Percentiles rank a stretch among this genome's conserved stretches.
Evolutionary conservation across 2,888 invertebrate species (phyloP).

Genomic region (Phaedon cochleariae): DNA sequence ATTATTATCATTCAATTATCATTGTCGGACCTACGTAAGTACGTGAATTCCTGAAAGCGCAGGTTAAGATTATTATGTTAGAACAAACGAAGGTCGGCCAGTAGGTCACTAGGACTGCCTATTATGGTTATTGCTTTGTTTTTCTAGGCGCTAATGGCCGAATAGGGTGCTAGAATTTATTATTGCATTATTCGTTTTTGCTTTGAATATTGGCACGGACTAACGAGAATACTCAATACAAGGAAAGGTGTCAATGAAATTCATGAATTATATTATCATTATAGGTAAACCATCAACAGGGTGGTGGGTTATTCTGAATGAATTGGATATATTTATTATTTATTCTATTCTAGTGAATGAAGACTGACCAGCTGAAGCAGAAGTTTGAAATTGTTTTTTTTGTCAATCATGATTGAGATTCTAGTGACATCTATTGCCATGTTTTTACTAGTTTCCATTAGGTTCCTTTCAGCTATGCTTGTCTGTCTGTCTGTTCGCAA

Average conservation of each 20-base stretch:
- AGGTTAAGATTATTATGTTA: background rate
- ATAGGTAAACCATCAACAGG: background rate
- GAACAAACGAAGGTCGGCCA: background rate
- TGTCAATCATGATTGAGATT: no score
- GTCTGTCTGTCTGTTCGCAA: no score
- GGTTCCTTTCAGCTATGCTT: no score
- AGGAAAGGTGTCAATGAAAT: conserved; percentile 4
- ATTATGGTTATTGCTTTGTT: conserved; percentile 1
- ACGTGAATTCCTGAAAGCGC: background rate
- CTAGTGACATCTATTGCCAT: no score
- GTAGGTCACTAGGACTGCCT: background rate
- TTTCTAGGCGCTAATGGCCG: background rate
- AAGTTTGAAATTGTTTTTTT: no score
- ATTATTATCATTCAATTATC: background rate
- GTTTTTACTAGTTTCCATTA: no score
- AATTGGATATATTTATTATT: no score
- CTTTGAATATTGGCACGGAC: background rate
- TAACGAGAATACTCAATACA: no score
- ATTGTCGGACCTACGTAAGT: background rate
- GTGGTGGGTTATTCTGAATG: background rate
- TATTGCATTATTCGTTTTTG: background rate
- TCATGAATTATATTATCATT: background rate
- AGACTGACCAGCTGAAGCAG: no score
- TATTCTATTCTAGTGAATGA: no score
- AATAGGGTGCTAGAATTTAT: background rate